Evolutionary conservation across 2,888 invertebrate genomes (phyloP).

Genomic region (Neoitamus cyanurus): DNA sequence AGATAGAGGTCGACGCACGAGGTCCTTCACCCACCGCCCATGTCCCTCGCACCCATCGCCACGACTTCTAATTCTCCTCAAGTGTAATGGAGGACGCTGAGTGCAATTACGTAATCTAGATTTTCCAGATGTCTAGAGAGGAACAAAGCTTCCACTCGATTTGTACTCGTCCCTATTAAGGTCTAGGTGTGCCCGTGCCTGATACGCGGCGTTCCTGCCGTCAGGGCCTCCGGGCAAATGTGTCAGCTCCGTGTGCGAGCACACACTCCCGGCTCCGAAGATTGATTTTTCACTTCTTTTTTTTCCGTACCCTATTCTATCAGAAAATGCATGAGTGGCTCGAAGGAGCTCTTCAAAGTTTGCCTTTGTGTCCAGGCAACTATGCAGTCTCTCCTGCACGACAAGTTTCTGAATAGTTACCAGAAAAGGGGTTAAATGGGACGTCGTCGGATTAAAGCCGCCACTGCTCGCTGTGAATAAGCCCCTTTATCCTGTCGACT

Average conservation of each 20-base stretch:
- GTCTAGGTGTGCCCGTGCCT: not conserved
- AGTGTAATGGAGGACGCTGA: not conserved
- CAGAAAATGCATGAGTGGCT: conserved; percentile 34
- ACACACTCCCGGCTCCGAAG: not conserved
- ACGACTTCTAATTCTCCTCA: conserved; percentile 1
- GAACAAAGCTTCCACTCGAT: conserved; percentile 36
- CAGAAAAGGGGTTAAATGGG: conserved; percentile 1
- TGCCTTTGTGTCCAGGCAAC: not conserved
- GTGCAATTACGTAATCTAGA: conserved; percentile 32
- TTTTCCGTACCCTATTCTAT: not conserved
- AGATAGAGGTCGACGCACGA: conserved; percentile 17
- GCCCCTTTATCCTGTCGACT: not conserved
- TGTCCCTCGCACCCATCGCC: not conserved
- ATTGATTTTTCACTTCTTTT: conserved; percentile 21
- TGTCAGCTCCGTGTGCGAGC: conserved; percentile 9
- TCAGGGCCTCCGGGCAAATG: not conserved
- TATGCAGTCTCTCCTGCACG: conserved; percentile 1
- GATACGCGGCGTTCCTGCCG: not conserved
- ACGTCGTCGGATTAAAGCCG: not conserved
- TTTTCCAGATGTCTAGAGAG: conserved; percentile 31
- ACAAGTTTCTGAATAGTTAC: not conserved
- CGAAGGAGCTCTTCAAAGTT: conserved; percentile 12
- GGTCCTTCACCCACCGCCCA: not conserved
- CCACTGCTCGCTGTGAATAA: not conserved
- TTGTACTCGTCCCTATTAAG: conserved; percentile 7